Percentiles rank a stretch among this genome's conserved stretches.
Conservation (phyloP, 2,113 vertebrate species). For the Danionella cerebrum region DNA sequence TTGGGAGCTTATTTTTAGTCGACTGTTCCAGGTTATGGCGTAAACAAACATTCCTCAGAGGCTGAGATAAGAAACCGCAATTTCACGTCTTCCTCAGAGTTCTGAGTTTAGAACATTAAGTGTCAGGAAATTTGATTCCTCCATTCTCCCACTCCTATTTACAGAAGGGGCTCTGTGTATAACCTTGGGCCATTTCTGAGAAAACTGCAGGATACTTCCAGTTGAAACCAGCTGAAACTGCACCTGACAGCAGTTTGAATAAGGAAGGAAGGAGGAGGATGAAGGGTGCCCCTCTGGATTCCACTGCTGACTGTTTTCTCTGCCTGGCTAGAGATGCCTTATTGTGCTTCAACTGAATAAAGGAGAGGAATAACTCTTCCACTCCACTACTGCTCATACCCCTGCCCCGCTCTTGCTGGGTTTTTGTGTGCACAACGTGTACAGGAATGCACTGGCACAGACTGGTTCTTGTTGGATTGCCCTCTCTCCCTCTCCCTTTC, state of each 20-base stretch:
- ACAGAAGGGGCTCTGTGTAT: neutral
- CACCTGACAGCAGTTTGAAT: constrained; percentile 42
- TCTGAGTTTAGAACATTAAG: neutral
- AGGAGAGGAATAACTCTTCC: constrained; percentile 29
- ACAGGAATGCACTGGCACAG: constrained; percentile 62
- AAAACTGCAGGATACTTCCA: constrained; percentile 1
- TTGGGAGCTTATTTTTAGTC: neutral
- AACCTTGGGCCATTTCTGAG: neutral
- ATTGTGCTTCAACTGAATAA: constrained; percentile 39
- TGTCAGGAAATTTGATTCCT: neutral
- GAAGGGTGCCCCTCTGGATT: constrained; percentile 22
- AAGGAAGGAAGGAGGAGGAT: neutral
- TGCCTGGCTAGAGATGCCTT: constrained; percentile 34
- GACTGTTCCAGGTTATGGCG: neutral
- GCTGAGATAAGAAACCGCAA: neutral
- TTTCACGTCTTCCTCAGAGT: neutral
- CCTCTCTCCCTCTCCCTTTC: neutral
- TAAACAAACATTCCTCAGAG: neutral
- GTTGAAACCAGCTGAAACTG: constrained; percentile 26
- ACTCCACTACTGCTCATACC: constrained; percentile 20
- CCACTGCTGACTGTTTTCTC: constrained; percentile 21
- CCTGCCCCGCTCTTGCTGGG: constrained; percentile 12
- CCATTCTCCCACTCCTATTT: neutral
- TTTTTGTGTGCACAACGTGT: constrained; percentile 53
- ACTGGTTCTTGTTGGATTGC: constrained; percentile 63